Evolutionary conservation across 2,797 vertebrate genomes (phyloP), one percentile per base, ranked within the genome.

Genomic region (Astyanax mexicanus): DNA sequence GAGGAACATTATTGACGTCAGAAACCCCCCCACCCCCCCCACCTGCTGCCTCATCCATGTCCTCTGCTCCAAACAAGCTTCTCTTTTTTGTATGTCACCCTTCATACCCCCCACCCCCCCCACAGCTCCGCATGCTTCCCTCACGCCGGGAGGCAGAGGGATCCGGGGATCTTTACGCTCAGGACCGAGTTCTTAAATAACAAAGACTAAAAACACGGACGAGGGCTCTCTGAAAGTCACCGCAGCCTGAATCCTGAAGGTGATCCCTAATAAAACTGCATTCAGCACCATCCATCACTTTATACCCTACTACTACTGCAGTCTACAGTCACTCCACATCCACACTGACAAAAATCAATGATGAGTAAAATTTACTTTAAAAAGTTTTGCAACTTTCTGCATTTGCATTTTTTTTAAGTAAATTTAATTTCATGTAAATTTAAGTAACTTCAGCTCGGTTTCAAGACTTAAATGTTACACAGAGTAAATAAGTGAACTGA

Each of bases 1-100:
- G 88, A 91, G 89, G 90, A 92, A 91, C 89, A 87, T 83, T 85
- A 92, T 91, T 93, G 91, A 93, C 91, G 91, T 93, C 91, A 93
- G 89, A 91, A 42, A 25, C 19, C 32, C 29, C 29, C 32, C 29
- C 29, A 32, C 2, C 17, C 88, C 79, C 62, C 86, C 71, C 69
- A 82, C 83, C 87, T 90, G 88, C 92, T 91, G 90, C 90, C 88
- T 93, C 91, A 92, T 93, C 88, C 78, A 80, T 82, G 88, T 90
- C 88, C 88, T 87, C 88, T 90, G 88, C 87, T 91, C 89, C 85
- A 90, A 93, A 93, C 90, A 93, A 91, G 88, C 86, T 86, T 91
- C 45, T 49, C 40, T 60, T 23, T 58, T 60, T 60, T 44, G 7
- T 23, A 3, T 4, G 7, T n/a, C n/a, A n/a, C n/a, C n/a, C n/a